These are phyloP conservation scores for Arion vulgaris DNA, from an alignment of 1,140 invertebrate genomes.

Conservation along the genomic window DNA sequence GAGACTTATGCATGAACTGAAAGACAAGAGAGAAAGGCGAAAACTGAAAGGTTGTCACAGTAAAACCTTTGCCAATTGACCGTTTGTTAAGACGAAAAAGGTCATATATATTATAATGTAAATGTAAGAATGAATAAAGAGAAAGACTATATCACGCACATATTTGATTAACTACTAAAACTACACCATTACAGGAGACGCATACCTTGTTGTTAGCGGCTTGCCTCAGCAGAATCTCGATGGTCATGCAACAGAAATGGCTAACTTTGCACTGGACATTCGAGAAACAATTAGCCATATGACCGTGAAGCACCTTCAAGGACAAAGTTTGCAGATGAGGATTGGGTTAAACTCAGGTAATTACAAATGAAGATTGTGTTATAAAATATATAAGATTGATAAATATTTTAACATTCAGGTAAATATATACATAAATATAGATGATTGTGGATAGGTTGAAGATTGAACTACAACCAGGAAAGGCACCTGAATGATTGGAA, in stretches of 20 bases:
- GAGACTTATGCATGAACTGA: no score
- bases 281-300: conserved; percentile 87
- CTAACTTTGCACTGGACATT: conserved; percentile 87
- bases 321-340: conserved; percentile 86
- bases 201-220: conserved; percentile 76
- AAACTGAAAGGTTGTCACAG: no score
- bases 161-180: no score
- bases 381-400: neutral
- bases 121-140: no score
- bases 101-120: no score
- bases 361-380: conserved; percentile 13
- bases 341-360: conserved; percentile 95
- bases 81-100: no score
- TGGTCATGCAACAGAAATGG: conserved; percentile 91
- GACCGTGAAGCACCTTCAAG: conserved; percentile 86
- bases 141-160: no score
- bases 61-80: no score
- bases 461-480: no score
- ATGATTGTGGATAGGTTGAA: neutral
- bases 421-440: neutral
- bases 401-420: neutral
- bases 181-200: conserved; percentile 66
- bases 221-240: conserved; percentile 91
- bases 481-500: neutral
- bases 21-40: no score